Evolutionary conservation across 2,888 invertebrate species (phyloP), one percentile per base, ranked within the genome.

Genomic region (Linhomoeus sp.): DNA sequence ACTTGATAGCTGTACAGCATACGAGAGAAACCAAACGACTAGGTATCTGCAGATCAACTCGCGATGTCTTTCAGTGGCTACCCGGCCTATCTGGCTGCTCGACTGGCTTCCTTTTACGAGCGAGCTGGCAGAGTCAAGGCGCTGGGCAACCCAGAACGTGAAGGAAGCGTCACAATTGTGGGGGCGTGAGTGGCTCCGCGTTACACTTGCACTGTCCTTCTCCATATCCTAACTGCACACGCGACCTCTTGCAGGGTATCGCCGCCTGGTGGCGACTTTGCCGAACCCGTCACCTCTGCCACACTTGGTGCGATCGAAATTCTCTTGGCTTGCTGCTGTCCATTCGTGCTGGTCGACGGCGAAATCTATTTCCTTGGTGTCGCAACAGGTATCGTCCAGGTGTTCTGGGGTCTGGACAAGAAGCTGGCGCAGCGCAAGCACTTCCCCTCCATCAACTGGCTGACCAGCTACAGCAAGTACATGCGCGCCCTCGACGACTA

Each of bases 381-480:
- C n/a, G n/a, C n/a, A n/a, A n/a, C n/a, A n/a, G 85, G 62, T 53
- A 94, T 97, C 67, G 92, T 92, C 51, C 92, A 94, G 70, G 94
- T 94, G 71, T 94, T 94, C 75, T 94, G 94, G 94, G 94, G 94
- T 51, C 73, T 94, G 64, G 94, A 94, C 72, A 97, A 94, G 72
- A 94, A 92, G 67, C 75, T 94, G 51, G 94, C 94, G 1, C 97
- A 99, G 73, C 77, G 97, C 58, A 97, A 97, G 70, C 97, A 97
- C 73, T 97, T 97, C 77, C 97, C 97, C 51, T 90, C 92, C 58
- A 88, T 97, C 73, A 99, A 97, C 73, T 99, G 97, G 97, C 79
- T 97, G 61, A 94, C 97, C 70, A 92, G 90, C 1, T 86, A 86
- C 77, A 58, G 87, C 70, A 99, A 99, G 75, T 99, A 99, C 73